Base-by-base conservation (phyloP, 2,113 vertebrate species). In the Gobius niger region DNA sequence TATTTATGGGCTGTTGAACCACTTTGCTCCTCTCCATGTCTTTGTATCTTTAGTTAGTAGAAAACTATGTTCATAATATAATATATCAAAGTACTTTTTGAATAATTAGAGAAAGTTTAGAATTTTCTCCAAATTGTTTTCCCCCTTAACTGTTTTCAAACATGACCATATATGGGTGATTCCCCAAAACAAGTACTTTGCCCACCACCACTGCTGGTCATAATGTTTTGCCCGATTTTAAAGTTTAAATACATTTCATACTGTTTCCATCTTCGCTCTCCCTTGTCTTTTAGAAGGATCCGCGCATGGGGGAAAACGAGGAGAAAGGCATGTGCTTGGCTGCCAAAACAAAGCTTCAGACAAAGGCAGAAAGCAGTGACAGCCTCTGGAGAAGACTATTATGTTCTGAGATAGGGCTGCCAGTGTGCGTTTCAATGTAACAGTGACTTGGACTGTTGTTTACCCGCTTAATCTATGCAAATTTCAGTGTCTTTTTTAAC, bases 321-420 rank as follows among this genome's bases (percentile, higher is more conserved):
- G 67, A 72, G 24, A 78, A 71, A 80, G 69, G 81, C 82, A 78
- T 79, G 77, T 70, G 81, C 83, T 75, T 90, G 85, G 88, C 74
- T 59, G 54, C 34, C 24, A 71, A 86, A 86, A 89, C 87, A 86
- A 91, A 89, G 83, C 83, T 7, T 56, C 72, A 89, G 85, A 91
- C 88, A 90, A 91, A 83, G 82, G 85, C 82, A 90, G 86, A 86
- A 72, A 78, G 82, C 73, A 77, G 82, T 79, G 87, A 82, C 85
- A 64, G 84, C 73, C 78, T 82, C 80, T 82, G 67, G 80, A 89
- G 84, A 65, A 73, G 69, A 80, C 77, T 52, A 75, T 81, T 77
- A 78, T 82, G 70, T 53, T 80, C 70, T 69, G 77, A 72, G 80
- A 81, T 79, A 54, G 51, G 50, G 56, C 47, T 59, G 57, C 64